Evolutionary conservation across 2,797 vertebrate species (phyloP).

Genomic region (Crax fasciolata): DNA sequence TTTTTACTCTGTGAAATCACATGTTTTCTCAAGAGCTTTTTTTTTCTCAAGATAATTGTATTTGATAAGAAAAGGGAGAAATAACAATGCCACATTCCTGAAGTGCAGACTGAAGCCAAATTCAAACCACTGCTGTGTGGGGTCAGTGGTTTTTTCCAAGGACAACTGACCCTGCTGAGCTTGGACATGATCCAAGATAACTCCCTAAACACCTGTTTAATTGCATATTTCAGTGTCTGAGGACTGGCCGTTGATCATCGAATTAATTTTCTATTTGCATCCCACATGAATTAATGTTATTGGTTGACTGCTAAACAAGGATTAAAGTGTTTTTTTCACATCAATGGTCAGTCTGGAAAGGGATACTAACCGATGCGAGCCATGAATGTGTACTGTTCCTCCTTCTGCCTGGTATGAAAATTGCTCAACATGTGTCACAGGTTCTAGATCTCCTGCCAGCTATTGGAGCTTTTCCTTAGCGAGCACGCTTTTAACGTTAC

Average conservation of each 20-base stretch:
- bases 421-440: slow-evolving; percentile 71
- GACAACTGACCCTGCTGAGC: slow-evolving; percentile 56
- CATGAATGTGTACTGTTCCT: slow-evolving; percentile 29
- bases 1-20: slow-evolving; percentile 92
- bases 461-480: slow-evolving; percentile 3
- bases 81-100: slow-evolving; percentile 82
- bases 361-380: not conserved
- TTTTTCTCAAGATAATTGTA: slow-evolving; percentile 78
- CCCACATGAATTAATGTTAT: slow-evolving; percentile 76
- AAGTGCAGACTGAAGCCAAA: slow-evolving; percentile 77
- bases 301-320: not conserved
- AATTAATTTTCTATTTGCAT: slow-evolving; percentile 78
- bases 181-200: slow-evolving; percentile 78
- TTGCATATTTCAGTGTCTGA: slow-evolving; percentile 78
- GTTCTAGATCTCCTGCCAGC: slow-evolving; percentile 60
- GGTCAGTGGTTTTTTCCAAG: slow-evolving; percentile 65
- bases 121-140: slow-evolving; percentile 77
- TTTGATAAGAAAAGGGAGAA: slow-evolving; percentile 84
- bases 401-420: slow-evolving; percentile 48
- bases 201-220: slow-evolving; percentile 88
- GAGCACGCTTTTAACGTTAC: not conserved
- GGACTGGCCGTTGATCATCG: slow-evolving; percentile 25
- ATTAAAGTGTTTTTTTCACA: slow-evolving; percentile 4
- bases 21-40: slow-evolving; percentile 80
- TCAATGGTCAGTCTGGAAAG: slow-evolving; percentile 3